Evolutionary conservation across 2,113 vertebrate species (phyloP).

Genomic region (Ctenodactylus gundi): DNA sequence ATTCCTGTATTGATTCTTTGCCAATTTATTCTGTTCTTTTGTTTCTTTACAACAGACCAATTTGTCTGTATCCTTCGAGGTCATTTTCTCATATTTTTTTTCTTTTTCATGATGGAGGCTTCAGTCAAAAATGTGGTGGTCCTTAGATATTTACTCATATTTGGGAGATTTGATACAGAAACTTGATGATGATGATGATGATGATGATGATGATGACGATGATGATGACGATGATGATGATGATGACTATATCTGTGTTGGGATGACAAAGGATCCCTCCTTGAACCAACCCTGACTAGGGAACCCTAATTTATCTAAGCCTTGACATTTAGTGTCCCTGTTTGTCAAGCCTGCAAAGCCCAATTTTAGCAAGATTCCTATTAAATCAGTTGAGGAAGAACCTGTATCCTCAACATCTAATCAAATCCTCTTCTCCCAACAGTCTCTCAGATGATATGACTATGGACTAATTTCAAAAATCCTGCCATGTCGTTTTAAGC

Average conservation of each 20-base stretch:
- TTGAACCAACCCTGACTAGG: neutral
- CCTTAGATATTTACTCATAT: neutral
- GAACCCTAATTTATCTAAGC: neutral
- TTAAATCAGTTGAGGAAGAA: neutral
- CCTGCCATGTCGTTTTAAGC: neutral
- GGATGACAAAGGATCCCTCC: neutral
- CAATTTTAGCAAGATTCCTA: neutral
- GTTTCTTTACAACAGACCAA: neutral
- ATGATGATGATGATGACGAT: neutral
- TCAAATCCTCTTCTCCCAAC: neutral
- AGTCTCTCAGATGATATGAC: neutral
- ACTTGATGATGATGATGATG: neutral
- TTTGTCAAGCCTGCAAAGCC: neutral
- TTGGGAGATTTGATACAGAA: too few species aligned
- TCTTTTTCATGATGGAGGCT: neutral
- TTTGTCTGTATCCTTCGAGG: neutral
- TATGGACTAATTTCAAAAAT: neutral
- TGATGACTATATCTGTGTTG: neutral
- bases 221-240: neutral
- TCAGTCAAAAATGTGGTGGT: neutral
- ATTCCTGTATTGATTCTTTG: neutral
- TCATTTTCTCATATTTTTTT: neutral
- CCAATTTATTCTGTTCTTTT: neutral
- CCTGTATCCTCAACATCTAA: neutral
- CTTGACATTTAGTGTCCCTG: neutral